A percentile compares a stretch with the other conserved stretches of the same genome.
These are phyloP conservation scores for Menidia menidia DNA, from an alignment of 2,797 vertebrate species.

Conservation along the genomic window DNA sequence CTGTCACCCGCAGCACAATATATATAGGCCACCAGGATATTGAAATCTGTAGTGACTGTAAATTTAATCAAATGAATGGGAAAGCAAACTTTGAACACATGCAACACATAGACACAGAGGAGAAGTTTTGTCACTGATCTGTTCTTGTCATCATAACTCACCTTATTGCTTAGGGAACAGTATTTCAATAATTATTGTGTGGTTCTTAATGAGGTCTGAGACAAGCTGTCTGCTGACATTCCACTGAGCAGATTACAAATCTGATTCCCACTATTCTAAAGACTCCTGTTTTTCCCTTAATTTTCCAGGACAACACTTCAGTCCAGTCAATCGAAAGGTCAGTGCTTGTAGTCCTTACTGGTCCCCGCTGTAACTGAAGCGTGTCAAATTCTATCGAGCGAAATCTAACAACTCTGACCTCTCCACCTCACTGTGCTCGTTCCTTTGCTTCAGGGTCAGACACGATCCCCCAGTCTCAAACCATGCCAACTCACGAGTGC, in stretches of 20 bases:
- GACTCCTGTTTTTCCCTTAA: constrained; percentile 12
- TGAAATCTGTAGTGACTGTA: constrained; percentile 48
- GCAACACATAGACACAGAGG: constrained; percentile 29
- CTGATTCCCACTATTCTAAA: constrained; percentile 20
- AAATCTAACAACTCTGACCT: constrained; percentile 60
- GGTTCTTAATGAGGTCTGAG: constrained; percentile 57
- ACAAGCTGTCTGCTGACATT: constrained; percentile 33
- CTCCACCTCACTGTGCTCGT: constrained; percentile 29
- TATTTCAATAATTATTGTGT: constrained; percentile 44
- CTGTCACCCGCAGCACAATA: constrained; percentile 59
- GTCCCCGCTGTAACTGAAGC: constrained; percentile 36
- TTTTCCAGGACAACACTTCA: constrained; percentile 17
- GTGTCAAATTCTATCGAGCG: constrained; percentile 44
- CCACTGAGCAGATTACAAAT: constrained; percentile 51
- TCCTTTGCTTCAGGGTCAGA: constrained; percentile 30
- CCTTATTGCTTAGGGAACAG: constrained; percentile 21
- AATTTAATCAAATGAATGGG: constrained; percentile 40
- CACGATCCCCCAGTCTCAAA: constrained; percentile 16
- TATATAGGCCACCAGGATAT: constrained; percentile 49
- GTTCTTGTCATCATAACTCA: constrained; percentile 22
- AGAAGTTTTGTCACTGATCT: constrained; percentile 12
- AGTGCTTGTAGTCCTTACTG: constrained; percentile 23
- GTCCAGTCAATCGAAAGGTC: constrained; percentile 60
- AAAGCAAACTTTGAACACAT: constrained; percentile 12
- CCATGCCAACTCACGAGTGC: constrained; percentile 2